Base-by-base conservation (phyloP, 2,888 invertebrate genomes). In the Rosalia funebris region DNA sequence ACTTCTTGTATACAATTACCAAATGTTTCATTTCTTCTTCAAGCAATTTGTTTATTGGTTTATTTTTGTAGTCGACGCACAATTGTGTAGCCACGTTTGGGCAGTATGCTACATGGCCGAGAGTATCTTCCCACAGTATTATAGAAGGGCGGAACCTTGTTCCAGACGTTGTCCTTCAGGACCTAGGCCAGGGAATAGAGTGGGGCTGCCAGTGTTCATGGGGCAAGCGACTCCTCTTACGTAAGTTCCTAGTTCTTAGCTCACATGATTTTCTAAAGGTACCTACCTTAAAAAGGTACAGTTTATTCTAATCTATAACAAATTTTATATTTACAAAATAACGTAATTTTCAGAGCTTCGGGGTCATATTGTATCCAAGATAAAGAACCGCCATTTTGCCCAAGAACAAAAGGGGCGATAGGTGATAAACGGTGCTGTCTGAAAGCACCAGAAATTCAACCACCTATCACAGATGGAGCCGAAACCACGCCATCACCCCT, bases 51-150 rank as follows among this genome's bases (percentile, higher is more conserved):
- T 41, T 16, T 10, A 17, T 7, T 16, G n/a, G 4, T 41, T 41
- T 5, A 1, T 10, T 20, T 11, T n/a, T 34, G 10, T 34, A 89
- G 80, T 80, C 70, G 89, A 90, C 75, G 87, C 86, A 66, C 89
- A 91, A 48, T 82, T 92, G 0, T 92, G 92, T 82, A 91, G 91
- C 76, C 92, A 92, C 81, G 89, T 91, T 70, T 91, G 91, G 89
- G 86, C 89, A 2, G 87, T 92, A 66, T 92, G 92, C 79, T 92
- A 89, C 81, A 88, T 91, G 84, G 91, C 92, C 0, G 90, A 91
- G 80, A 91, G 90, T 71, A 79, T 92, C 72, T 87, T 89, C 79
- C 82, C 84, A 0, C 72, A 80, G 17, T 80, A 87, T 1, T 77
- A 84, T 3, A 81, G 80, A 58, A 79, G 75, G 53, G 92, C 91